Conservation (phyloP, 2,113 vertebrate species). For the Saguinus midas region DNA sequence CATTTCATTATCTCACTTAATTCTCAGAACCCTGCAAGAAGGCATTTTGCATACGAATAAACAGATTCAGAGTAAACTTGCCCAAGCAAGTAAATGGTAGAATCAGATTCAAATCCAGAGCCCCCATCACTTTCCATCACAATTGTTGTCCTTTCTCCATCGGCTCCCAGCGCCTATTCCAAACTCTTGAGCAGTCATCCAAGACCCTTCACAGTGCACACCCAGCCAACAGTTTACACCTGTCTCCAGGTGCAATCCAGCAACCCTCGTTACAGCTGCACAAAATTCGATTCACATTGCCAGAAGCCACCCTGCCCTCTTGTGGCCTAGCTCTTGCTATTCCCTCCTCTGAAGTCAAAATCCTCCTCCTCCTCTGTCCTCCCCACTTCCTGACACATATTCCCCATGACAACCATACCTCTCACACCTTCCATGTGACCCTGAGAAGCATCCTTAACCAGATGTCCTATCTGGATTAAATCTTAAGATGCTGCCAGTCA, state of each 20-base stretch:
- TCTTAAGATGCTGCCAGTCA: neutral
- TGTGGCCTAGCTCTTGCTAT: neutral
- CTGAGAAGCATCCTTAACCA: neutral
- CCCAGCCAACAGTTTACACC: neutral
- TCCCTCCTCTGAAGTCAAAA: neutral
- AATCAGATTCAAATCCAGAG: neutral
- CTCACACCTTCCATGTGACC: neutral
- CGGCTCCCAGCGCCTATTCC: neutral
- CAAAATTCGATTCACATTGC: neutral
- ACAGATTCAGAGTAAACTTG: neutral
- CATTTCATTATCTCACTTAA: neutral
- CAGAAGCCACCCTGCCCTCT: neutral
- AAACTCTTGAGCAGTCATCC: neutral
- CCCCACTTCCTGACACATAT: neutral
- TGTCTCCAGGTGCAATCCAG: neutral
- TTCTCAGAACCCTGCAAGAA: neutral
- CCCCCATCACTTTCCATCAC: neutral
- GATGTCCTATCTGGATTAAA: neutral
- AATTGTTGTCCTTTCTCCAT: neutral
- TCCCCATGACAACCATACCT: neutral
- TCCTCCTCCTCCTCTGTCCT: neutral
- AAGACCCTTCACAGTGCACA: accelerated
- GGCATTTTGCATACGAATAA: neutral
- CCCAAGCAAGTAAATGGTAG: neutral
- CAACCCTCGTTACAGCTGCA: neutral